phyloP scores from a whole-genome alignment of 1,140 invertebrate species.

The Hetaerina americana region DNA sequence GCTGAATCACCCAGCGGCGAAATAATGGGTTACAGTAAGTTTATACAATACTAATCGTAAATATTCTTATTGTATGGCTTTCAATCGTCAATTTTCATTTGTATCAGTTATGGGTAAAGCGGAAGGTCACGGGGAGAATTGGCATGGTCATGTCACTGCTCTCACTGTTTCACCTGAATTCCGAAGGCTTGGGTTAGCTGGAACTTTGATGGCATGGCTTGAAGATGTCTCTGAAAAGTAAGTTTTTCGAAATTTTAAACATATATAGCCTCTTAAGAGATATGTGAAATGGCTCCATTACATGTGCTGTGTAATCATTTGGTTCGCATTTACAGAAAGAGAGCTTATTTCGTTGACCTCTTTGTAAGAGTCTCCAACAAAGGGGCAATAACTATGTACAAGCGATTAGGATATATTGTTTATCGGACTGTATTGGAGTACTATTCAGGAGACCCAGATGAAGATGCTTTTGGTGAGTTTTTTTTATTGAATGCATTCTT shows the following conservation, averaged over 20 bases:
- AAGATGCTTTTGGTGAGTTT: conserved; percentile 90
- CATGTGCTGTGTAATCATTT: conserved; percentile 7
- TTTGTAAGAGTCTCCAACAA: conserved; percentile 96
- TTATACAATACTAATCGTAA: neutral
- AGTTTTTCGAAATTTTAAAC: conserved; percentile 14
- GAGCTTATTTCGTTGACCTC: conserved; percentile 95
- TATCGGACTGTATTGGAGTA: conserved; percentile 94
- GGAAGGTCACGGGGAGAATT: conserved; percentile 87
- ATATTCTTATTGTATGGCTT: conserved; percentile 7
- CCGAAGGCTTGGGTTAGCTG: conserved; percentile 79
- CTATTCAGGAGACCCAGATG: conserved; percentile 92
- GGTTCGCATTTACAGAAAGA: conserved; percentile 56
- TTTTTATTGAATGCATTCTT: too few species aligned
- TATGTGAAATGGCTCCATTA: neutral
- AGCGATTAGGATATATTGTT: conserved; percentile 90
- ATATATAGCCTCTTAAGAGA: neutral
- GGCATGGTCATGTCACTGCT: conserved; percentile 98
- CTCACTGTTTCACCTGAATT: conserved; percentile 92
- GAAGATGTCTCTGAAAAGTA: conserved; percentile 95
- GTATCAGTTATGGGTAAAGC: conserved; percentile 95
- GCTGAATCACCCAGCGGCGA: conserved; percentile 87
- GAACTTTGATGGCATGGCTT: conserved; percentile 85
- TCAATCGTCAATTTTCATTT: too few species aligned
- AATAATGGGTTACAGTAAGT: conserved; percentile 98
- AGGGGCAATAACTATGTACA: conserved; percentile 96